Evolutionary conservation across 2,888 invertebrate genomes (phyloP).

Genomic region (Xanthorhoe spadicearia): DNA sequence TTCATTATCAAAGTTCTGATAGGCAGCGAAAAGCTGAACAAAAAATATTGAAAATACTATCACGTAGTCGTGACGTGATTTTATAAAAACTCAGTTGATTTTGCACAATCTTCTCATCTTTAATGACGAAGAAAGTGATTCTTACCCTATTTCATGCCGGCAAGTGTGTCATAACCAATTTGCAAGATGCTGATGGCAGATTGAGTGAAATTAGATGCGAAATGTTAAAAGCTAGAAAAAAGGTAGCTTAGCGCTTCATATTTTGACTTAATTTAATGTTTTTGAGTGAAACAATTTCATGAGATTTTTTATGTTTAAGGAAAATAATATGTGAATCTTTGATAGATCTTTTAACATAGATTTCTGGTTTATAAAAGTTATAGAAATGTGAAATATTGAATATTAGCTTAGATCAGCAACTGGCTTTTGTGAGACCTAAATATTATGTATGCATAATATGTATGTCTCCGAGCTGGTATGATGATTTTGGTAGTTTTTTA

Average conservation of each 20-base stretch:
- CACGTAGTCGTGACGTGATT: not conserved
- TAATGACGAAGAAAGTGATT: not conserved
- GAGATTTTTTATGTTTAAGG: too few species aligned
- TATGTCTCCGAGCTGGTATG: too few species aligned
- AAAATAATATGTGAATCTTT: too few species aligned
- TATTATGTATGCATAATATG: too few species aligned
- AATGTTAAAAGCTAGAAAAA: slow-evolving; percentile 7
- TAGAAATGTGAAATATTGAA: too few species aligned
- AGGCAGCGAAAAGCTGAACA: not conserved
- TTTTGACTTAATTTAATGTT: too few species aligned
- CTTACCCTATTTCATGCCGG: not conserved
- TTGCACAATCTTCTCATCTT: not conserved
- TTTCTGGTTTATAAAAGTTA: too few species aligned
- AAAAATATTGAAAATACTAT: not conserved
- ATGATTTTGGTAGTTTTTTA: too few species aligned
- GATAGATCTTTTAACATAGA: too few species aligned
- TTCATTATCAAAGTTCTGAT: not conserved
- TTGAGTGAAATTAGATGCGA: slow-evolving; percentile 2
- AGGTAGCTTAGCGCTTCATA: not conserved
- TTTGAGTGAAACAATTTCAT: too few species aligned
- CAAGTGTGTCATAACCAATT: slow-evolving; percentile 10
- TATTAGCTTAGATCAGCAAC: too few species aligned
- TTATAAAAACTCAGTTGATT: not conserved
- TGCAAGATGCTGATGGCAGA: slow-evolving; percentile 1
- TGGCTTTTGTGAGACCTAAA: too few species aligned